These are phyloP conservation scores for Falco punctatus DNA, from an alignment of 2,113 vertebrate genomes.

Conservation along the genomic window DNA sequence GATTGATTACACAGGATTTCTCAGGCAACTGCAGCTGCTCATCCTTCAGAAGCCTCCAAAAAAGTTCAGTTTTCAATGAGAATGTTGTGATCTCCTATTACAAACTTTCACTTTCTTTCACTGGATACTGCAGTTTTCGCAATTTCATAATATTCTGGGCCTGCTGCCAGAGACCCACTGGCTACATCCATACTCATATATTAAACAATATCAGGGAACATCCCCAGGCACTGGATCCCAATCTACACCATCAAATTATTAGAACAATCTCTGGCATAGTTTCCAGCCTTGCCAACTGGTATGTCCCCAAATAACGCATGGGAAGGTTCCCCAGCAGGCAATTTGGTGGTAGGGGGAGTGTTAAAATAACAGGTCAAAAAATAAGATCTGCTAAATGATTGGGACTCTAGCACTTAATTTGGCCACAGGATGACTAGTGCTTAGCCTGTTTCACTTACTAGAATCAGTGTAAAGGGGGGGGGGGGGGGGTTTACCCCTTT, in stretches of 20 bases:
- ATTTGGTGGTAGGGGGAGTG: fast-evolving
- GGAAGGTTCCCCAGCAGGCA: background rate
- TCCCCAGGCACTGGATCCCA: background rate
- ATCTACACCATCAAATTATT: background rate
- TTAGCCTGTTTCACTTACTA: background rate
- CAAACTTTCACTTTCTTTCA: conserved; percentile 43
- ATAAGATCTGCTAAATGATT: background rate
- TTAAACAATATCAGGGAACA: conserved; percentile 23
- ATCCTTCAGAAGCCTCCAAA: background rate
- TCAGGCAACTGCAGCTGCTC: background rate
- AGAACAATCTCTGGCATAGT: background rate
- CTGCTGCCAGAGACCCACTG: conserved; percentile 42
- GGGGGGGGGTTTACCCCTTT: background rate
- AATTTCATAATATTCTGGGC: conserved; percentile 19
- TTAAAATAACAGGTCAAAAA: background rate
- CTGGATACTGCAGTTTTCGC: conserved; percentile 3
- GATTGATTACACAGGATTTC: background rate
- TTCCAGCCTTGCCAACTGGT: background rate
- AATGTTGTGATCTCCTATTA: background rate
- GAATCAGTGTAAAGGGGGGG: background rate
- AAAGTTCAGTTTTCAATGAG: background rate
- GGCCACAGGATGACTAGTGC: background rate
- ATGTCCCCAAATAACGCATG: background rate
- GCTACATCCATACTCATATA: conserved; percentile 19
- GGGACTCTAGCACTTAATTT: background rate